Evolutionary conservation across 2,797 vertebrate genomes (phyloP).

Genomic region (Sebastolobus alascanus): DNA sequence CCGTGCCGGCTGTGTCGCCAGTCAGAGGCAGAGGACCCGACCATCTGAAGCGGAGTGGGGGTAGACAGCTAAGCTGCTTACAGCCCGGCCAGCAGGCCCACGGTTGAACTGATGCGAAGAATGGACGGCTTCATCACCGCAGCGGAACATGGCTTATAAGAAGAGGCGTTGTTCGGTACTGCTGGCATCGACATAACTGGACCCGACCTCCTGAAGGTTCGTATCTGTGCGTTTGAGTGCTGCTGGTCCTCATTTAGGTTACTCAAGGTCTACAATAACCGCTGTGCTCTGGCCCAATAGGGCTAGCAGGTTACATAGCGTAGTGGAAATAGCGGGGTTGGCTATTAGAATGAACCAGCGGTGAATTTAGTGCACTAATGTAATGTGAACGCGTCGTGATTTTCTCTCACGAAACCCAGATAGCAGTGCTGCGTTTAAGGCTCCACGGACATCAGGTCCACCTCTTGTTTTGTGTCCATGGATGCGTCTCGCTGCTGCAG

Average conservation of each 20-base stretch:
- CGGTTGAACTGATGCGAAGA: slow-evolving; percentile 45
- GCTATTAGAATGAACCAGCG: neutral
- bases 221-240: slow-evolving; percentile 38
- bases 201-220: slow-evolving; percentile 71
- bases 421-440: slow-evolving; percentile 53
- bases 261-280: neutral
- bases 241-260: neutral
- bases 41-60: slow-evolving; percentile 69
- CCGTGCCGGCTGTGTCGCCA: slow-evolving; percentile 33
- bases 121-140: slow-evolving; percentile 43
- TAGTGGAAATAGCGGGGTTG: neutral
- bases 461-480: slow-evolving; percentile 49
- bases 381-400: neutral
- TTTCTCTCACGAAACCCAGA: neutral
- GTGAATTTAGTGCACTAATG: neutral
- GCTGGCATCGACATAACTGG: slow-evolving; percentile 53
- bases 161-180: slow-evolving; percentile 33
- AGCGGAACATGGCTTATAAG: slow-evolving; percentile 57
- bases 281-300: neutral
- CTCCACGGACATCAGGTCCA: slow-evolving; percentile 41
- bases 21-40: slow-evolving; percentile 62
- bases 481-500: slow-evolving; percentile 64
- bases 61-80: slow-evolving; percentile 77
- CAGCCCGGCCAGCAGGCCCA: slow-evolving; percentile 62
- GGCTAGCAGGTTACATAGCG: slow-evolving; percentile 1